Evolutionary conservation across 2,797 vertebrate genomes (phyloP).

Genomic region (Tachyglossus aculeatus): DNA sequence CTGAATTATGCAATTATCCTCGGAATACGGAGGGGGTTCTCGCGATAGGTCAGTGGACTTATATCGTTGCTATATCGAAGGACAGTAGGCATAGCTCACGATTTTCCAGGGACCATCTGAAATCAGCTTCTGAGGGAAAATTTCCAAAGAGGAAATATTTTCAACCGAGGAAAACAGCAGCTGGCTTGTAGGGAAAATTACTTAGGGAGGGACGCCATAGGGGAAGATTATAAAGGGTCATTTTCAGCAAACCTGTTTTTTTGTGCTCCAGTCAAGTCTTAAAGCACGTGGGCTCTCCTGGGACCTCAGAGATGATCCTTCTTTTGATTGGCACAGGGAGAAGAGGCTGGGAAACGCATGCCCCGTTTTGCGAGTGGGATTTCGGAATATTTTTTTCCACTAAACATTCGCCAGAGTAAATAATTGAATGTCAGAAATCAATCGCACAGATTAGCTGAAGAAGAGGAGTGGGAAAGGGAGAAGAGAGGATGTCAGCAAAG

Average conservation of each 20-base stretch:
- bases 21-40: neutral
- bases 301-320: neutral
- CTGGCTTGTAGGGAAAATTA: neutral
- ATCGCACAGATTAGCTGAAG: neutral
- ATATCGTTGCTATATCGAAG: neutral
- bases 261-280: neutral
- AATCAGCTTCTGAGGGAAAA: constrained; percentile 10
- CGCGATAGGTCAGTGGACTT: neutral
- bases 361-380: neutral
- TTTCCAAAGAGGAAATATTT: neutral
- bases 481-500: neutral
- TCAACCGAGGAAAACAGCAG: constrained; percentile 3
- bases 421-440: neutral
- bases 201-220: neutral
- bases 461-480: too few relatives aligned
- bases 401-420: constrained; percentile 12
- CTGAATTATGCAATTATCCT: constrained; percentile 21
- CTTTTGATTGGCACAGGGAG: neutral
- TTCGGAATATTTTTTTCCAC: neutral
- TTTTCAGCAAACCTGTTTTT: neutral
- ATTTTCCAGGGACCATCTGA: constrained; percentile 2
- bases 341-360: neutral
- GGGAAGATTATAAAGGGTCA: neutral
- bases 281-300: neutral
- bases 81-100: constrained; percentile 1